phyloP scores from a whole-genome alignment of 2,113 vertebrate species.

The Suncus etruscus region DNA sequence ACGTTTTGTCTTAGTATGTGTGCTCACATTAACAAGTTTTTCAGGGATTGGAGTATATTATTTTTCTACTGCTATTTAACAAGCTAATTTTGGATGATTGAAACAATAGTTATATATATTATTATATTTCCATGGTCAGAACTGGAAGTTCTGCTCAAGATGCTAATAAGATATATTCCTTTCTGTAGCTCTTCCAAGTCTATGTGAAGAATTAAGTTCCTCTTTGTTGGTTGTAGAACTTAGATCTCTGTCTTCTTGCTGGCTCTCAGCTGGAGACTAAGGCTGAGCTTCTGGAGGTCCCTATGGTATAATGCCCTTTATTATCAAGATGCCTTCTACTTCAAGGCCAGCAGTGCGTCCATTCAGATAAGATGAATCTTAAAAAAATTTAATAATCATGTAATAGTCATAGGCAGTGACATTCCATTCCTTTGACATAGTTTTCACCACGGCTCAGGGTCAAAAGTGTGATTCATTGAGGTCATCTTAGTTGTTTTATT shows the following conservation, averaged over 20 bases:
- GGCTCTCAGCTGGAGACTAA: neutral
- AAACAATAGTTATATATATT: neutral
- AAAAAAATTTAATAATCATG: neutral
- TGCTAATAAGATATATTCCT: neutral
- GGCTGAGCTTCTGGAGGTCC: neutral
- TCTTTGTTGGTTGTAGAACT: neutral
- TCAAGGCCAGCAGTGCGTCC: neutral
- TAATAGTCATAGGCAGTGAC: neutral
- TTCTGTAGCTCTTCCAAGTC: neutral
- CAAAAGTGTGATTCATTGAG: neutral
- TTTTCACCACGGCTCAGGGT: neutral
- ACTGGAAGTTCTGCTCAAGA: neutral
- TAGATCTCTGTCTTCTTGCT: neutral
- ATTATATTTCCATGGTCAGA: neutral
- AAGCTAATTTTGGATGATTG: neutral
- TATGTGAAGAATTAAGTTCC: neutral
- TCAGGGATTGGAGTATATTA: neutral
- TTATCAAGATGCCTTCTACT: neutral
- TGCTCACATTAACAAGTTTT: neutral
- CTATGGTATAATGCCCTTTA: neutral
- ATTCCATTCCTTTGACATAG: neutral
- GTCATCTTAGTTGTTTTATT: neutral
- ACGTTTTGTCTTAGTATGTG: slow-evolving; percentile 14
- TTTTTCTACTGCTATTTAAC: neutral
- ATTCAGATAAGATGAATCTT: neutral